Evolutionary conservation across 2,797 vertebrate genomes (phyloP).

Genomic region (Lagodon rhomboides): DNA sequence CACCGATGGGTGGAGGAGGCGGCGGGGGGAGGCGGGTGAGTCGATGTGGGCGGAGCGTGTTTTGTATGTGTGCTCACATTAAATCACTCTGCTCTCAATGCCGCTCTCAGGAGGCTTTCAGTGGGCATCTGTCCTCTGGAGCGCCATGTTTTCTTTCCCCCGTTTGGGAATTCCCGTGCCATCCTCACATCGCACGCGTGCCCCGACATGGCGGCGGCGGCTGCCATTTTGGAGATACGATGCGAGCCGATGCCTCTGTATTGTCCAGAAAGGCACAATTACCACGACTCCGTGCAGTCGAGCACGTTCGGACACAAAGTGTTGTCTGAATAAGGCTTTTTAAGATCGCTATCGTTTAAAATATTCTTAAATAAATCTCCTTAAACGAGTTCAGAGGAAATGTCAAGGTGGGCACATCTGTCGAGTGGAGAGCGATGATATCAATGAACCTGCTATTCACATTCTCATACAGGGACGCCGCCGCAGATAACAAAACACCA

Average conservation of each 20-base stretch:
- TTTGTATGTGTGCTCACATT: slow-evolving; percentile 77
- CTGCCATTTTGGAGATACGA: slow-evolving; percentile 82
- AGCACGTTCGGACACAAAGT: neutral
- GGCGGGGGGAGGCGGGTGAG: slow-evolving; percentile 40
- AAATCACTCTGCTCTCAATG: slow-evolving; percentile 83
- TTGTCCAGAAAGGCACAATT: slow-evolving; percentile 4
- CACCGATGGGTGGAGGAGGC: slow-evolving; percentile 58
- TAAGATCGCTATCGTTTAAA: neutral
- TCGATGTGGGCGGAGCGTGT: slow-evolving; percentile 73
- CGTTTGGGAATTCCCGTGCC: slow-evolving; percentile 81
- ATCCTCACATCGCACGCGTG: slow-evolving; percentile 65
- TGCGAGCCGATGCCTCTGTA: slow-evolving; percentile 17
- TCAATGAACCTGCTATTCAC: slow-evolving; percentile 19
- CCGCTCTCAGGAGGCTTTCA: slow-evolving; percentile 78
- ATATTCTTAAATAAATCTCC: neutral
- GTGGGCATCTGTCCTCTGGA: slow-evolving; percentile 83
- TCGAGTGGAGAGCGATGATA: slow-evolving; percentile 35
- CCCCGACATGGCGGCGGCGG: slow-evolving; percentile 78
- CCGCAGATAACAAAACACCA: slow-evolving; percentile 19
- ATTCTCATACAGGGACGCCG: slow-evolving; percentile 23
- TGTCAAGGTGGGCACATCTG: slow-evolving; percentile 28
- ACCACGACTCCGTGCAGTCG: neutral
- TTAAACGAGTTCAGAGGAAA: slow-evolving; percentile 35
- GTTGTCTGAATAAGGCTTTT: neutral
- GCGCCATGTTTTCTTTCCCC: slow-evolving; percentile 69